These are phyloP conservation scores for Myiotriccus ornatus DNA, from an alignment of 2,797 vertebrate species.

Conservation along the genomic window DNA sequence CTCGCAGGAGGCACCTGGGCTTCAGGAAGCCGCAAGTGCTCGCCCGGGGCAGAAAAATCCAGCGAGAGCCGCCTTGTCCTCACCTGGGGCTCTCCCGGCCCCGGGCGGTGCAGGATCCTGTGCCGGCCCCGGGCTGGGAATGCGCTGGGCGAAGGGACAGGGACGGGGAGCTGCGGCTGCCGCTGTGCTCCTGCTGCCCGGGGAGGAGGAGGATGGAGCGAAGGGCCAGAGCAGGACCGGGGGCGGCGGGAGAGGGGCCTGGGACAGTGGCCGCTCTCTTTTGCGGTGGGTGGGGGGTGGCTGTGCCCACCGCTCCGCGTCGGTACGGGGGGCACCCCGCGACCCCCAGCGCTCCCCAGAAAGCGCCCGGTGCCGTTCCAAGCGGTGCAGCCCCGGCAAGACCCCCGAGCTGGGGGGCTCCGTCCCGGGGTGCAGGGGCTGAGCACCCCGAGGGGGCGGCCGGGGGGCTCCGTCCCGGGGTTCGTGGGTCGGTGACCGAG, in stretches of 20 bases:
- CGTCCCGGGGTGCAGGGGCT: not conserved
- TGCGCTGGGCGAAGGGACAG: fast-evolving
- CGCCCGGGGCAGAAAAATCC: not conserved
- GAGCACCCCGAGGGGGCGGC: not conserved
- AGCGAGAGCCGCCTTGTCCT: not conserved
- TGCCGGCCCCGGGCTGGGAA: not conserved
- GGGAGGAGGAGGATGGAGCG: not conserved
- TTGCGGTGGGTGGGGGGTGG: fast-evolving
- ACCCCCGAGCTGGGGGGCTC: not conserved
- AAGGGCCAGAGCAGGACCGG: not conserved
- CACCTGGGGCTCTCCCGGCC: not conserved
- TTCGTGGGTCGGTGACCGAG: not conserved
- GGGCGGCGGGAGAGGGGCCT: not conserved
- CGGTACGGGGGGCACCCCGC: not conserved
- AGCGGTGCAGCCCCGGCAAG: not conserved
- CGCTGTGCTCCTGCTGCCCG: not conserved
- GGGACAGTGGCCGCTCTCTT: not conserved
- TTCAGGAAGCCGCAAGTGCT: not conserved
- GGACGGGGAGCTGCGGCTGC: not conserved
- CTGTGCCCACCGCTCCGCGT: not conserved
- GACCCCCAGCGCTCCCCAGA: not conserved
- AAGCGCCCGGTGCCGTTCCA: not conserved
- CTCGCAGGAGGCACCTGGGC: not conserved
- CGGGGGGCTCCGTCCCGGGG: not conserved
- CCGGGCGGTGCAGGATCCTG: not conserved